These are phyloP conservation scores for Aelia acuminata DNA, from an alignment of 2,888 invertebrate genomes.

Conservation along the genomic window DNA sequence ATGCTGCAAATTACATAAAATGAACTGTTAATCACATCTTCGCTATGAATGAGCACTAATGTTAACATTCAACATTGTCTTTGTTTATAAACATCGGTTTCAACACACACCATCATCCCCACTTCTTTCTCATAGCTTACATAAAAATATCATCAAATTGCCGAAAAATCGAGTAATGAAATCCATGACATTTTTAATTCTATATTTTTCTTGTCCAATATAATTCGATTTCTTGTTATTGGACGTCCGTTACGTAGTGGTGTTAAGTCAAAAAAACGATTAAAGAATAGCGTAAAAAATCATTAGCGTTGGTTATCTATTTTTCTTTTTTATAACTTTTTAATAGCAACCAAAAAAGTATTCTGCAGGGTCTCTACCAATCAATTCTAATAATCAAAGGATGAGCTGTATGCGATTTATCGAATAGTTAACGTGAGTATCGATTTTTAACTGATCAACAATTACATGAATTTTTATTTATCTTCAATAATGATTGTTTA, in stretches of 20 bases:
- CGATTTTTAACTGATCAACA: no score
- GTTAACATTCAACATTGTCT: no score
- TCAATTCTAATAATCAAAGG: neutral
- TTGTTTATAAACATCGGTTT: neutral
- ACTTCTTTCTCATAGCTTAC: neutral
- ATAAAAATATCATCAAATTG: neutral
- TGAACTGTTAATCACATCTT: no score
- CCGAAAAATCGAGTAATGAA: neutral
- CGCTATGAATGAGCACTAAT: no score
- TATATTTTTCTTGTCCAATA: neutral
- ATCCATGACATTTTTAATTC: neutral
- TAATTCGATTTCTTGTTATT: constrained; percentile 11
- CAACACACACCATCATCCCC: neutral
- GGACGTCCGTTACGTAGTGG: neutral
- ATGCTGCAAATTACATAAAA: no score
- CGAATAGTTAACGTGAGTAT: no score
- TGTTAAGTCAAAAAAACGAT: neutral
- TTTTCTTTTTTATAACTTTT: neutral
- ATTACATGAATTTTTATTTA: no score
- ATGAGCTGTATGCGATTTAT: no score
- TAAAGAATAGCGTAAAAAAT: neutral
- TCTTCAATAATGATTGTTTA: no score
- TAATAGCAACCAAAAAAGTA: neutral
- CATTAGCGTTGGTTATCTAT: neutral
- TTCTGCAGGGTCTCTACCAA: neutral